Evolutionary conservation across 2,113 vertebrate species (phyloP).

Genomic region (Oenanthe oenanthe): DNA sequence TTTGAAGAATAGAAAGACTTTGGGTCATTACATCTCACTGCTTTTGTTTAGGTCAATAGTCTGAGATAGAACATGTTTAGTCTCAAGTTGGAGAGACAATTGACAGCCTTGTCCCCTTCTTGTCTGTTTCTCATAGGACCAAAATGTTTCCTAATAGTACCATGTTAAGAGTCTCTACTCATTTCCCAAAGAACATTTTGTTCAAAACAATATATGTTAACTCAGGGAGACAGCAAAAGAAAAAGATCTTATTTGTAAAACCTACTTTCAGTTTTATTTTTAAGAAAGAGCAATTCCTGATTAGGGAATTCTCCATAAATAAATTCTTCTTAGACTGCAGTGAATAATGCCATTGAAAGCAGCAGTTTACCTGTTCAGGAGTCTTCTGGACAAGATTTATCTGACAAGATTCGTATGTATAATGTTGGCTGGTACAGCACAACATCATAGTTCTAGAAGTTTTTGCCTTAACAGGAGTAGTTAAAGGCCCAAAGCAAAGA

Average conservation of each 20-base stretch:
- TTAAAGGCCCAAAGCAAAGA: neutral
- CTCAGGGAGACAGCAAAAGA: neutral
- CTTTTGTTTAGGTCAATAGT: neutral
- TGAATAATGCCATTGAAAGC: neutral
- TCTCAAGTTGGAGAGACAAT: neutral
- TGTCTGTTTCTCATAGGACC: neutral
- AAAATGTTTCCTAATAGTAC: neutral
- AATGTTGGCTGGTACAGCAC: neutral
- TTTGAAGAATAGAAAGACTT: neutral
- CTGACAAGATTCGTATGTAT: accelerated
- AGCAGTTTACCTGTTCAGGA: neutral
- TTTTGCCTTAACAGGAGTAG: neutral
- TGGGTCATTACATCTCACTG: neutral
- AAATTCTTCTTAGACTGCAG: neutral
- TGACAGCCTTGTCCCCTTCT: neutral
- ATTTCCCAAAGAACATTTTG: neutral
- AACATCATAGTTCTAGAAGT: neutral
- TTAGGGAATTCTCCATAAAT: neutral
- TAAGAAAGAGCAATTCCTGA: neutral
- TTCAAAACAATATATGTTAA: neutral
- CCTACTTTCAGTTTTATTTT: neutral
- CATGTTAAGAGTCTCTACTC: neutral
- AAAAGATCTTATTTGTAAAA: neutral
- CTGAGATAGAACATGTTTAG: neutral
- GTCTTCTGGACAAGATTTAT: neutral